Percentiles rank a stretch among this genome's conserved stretches.
Conservation (phyloP, 2,888 invertebrate genomes). For the Oxyteleia sp. region DNA sequence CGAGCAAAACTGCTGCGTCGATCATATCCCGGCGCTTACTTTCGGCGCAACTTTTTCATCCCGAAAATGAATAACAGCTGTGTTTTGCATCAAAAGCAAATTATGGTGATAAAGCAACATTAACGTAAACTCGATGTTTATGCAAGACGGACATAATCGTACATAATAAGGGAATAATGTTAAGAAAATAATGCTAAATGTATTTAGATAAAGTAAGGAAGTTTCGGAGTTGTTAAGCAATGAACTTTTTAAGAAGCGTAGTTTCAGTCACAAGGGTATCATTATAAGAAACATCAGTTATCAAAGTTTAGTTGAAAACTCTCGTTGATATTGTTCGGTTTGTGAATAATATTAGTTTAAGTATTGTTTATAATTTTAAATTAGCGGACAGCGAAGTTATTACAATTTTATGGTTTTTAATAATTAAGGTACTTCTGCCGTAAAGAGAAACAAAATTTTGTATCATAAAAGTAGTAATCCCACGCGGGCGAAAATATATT, state of each 20-base stretch:
- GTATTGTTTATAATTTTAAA: slow-evolving; percentile 6
- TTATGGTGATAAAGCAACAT: slow-evolving; percentile 51
- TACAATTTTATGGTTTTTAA: no score
- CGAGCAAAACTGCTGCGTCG: no score
- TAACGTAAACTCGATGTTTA: slow-evolving; percentile 50
- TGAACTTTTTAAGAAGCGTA: slow-evolving; percentile 34
- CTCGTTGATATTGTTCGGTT: slow-evolving; percentile 13
- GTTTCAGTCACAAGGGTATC: slow-evolving; percentile 18
- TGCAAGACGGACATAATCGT: slow-evolving; percentile 36
- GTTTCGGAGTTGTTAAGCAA: slow-evolving; percentile 30
- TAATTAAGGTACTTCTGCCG: no score
- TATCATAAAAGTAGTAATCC: no score
- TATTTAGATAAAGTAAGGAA: slow-evolving; percentile 39
- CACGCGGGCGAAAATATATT: no score
- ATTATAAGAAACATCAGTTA: slow-evolving; percentile 32
- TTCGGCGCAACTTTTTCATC: no score
- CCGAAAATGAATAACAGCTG: slow-evolving; percentile 33
- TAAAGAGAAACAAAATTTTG: no score
- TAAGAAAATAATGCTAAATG: slow-evolving; percentile 31
- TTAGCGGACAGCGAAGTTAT: not conserved
- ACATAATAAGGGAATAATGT: slow-evolving; percentile 32
- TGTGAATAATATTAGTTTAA: slow-evolving; percentile 14
- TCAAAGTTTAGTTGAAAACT: slow-evolving; percentile 10
- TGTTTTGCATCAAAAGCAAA: slow-evolving; percentile 54
- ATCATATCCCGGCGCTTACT: no score